phyloP scores from a whole-genome alignment of 2,888 invertebrate genomes.

The Hyposoter didymator region DNA sequence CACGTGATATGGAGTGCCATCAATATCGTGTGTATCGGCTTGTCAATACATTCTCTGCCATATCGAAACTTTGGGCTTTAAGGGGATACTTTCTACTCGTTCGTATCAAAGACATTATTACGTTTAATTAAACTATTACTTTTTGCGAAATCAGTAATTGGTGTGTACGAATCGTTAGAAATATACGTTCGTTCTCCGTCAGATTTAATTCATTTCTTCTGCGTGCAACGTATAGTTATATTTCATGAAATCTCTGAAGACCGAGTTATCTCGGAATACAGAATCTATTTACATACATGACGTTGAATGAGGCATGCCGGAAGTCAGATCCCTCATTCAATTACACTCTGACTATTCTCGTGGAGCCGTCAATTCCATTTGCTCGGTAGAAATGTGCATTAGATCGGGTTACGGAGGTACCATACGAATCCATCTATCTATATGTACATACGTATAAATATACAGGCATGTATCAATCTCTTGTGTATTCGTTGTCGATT shows the following conservation, averaged over 20 bases:
- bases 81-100: background rate
- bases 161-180: background rate
- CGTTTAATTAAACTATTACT: background rate
- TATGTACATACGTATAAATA: background rate
- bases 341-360: conserved; percentile 27
- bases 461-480: conserved; percentile 8
- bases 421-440: background rate
- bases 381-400: conserved; percentile 15
- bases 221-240: background rate
- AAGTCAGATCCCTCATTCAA: conserved; percentile 40
- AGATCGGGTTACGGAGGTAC: conserved; percentile 26
- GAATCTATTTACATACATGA: conserved; percentile 15
- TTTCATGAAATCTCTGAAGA: background rate
- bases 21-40: background rate
- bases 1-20: background rate
- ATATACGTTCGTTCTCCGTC: background rate
- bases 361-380: conserved; percentile 32
- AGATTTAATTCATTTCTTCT: background rate
- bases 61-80: background rate
- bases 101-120: background rate
- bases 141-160: background rate
- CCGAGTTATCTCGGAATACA: background rate
- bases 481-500: conserved; percentile 33
- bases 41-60: background rate
- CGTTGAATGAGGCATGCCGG: conserved; percentile 18